Conservation (phyloP, 1,140 invertebrate genomes). For the Vanessa tameamea region DNA sequence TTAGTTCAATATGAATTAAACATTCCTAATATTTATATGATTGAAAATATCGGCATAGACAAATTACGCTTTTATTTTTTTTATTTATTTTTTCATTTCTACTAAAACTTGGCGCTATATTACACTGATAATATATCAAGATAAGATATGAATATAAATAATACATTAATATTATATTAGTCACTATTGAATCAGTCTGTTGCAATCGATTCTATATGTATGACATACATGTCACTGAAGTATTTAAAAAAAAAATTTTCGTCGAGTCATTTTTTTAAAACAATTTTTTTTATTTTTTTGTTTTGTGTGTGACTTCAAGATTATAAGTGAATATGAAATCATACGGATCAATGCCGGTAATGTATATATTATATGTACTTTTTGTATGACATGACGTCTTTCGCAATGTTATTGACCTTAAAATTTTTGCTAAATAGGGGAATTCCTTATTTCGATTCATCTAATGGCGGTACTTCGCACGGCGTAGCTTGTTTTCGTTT, state of each 20-base stretch:
- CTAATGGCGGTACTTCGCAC: no score
- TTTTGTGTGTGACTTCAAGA: not conserved
- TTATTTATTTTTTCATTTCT: not conserved
- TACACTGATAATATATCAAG: not conserved
- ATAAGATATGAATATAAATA: slow-evolving; percentile 29
- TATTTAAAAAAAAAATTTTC: not conserved
- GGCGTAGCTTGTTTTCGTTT: no score
- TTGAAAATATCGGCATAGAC: not conserved
- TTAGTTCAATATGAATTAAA: no score
- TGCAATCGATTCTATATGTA: slow-evolving; percentile 13
- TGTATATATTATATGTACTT: not conserved
- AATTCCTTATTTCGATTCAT: no score
- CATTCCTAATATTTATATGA: no score
- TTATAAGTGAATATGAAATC: slow-evolving; percentile 11
- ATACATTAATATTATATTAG: slow-evolving; percentile 12
- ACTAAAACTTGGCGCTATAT: slow-evolving; percentile 9
- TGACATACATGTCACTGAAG: not conserved
- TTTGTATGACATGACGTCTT: slow-evolving; percentile 1
- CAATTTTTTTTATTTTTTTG: not conserved
- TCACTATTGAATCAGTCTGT: slow-evolving; percentile 27
- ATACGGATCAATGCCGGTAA: slow-evolving; percentile 20
- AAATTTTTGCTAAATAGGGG: no score
- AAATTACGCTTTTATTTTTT: not conserved
- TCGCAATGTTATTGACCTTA: not conserved
- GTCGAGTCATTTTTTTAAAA: no score